Percentiles rank a stretch among this genome's conserved stretches.
Conservation (phyloP, 2,113 vertebrate species). For the Cynoglossus semilaevis region DNA sequence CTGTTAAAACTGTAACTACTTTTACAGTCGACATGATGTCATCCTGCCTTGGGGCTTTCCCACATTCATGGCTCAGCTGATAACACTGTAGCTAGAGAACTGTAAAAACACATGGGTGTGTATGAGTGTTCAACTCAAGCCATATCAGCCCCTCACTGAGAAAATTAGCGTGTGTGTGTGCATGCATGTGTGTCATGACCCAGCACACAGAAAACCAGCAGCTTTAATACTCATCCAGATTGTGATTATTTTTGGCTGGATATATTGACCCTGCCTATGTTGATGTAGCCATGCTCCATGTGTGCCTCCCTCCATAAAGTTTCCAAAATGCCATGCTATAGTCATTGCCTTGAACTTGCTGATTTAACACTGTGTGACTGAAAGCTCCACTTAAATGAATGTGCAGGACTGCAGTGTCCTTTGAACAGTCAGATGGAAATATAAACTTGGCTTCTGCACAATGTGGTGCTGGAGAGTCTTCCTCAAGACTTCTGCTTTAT, state of each 20-base stretch:
- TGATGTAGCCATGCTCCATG: slow-evolving; percentile 46
- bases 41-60: slow-evolving; percentile 69
- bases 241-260: slow-evolving; percentile 61
- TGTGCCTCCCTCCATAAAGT: slow-evolving; percentile 47
- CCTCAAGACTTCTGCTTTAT: slow-evolving; percentile 1
- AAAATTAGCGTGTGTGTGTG: slow-evolving; percentile 43
- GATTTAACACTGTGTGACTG: slow-evolving; percentile 27
- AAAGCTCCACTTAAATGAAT: slow-evolving; percentile 25
- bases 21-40: slow-evolving; percentile 64
- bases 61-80: slow-evolving; percentile 70
- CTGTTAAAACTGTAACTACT: slow-evolving; percentile 55
- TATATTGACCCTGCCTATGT: slow-evolving; percentile 50
- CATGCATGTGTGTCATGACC: slow-evolving; percentile 48
- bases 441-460: slow-evolving; percentile 21
- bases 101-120: slow-evolving; percentile 67
- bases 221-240: slow-evolving; percentile 56
- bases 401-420: slow-evolving; percentile 1
- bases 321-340: slow-evolving; percentile 26
- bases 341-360: slow-evolving; percentile 32
- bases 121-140: slow-evolving; percentile 60
- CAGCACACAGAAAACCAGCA: slow-evolving; percentile 26
- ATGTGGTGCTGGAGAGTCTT: slow-evolving; percentile 16
- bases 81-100: slow-evolving; percentile 67
- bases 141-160: slow-evolving; percentile 58
- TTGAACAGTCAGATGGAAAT: slow-evolving; percentile 6